Base-by-base conservation (phyloP, 23 tunicate species). In the Ascidia mentula region DNA sequence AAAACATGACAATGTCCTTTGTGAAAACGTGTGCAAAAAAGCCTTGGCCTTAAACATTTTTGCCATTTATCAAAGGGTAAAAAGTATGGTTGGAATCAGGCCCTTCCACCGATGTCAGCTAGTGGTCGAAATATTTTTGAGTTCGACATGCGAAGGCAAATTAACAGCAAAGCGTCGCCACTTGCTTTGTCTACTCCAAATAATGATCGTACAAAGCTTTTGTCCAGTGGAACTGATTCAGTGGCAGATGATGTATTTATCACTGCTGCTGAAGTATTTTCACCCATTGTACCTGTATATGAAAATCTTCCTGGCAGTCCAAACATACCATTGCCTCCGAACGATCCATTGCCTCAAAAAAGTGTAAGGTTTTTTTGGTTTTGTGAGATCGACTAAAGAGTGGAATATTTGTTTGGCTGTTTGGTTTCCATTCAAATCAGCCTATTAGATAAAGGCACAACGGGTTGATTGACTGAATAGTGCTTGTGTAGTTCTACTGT, bases 281-380 rank as follows among this genome's bases (percentile, higher is more conserved):
- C 65, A 53, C 65, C 65, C 22, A 53, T 53, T 53, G 22, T 28
- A 3, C 65, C 22, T 20, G 65, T 53, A 20, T 53, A 20, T 9
- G 65, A 53, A 28, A 26, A 53, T 20, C 65, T 53, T 26, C 65
- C 65, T 9, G 65, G 65, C 13, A 53, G 65, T 53, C 65, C 65
- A 28, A 5, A 26, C 7, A 53, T 28, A 20, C 65, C 65, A 9
- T 28, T 53, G 13, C 65, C 65, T 20, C 65, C 65, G 24, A 28
- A 53, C 13, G 28, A 6, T 20, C 4, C 65, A 20, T 28, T 53
- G 22, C 1, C 4, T 9, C 65, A 9, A 9, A n/a, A n/a, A n/a
- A 53, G 65, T 53, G 65, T 53, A 53, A 53, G 65, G 24, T 42
- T 42, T n/a, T n/a, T n/a, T n/a, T n/a, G n/a, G n/a, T n/a, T n/a